Evolutionary conservation across 2,888 invertebrate genomes (phyloP).

Genomic region (Trachelus iudaicus): DNA sequence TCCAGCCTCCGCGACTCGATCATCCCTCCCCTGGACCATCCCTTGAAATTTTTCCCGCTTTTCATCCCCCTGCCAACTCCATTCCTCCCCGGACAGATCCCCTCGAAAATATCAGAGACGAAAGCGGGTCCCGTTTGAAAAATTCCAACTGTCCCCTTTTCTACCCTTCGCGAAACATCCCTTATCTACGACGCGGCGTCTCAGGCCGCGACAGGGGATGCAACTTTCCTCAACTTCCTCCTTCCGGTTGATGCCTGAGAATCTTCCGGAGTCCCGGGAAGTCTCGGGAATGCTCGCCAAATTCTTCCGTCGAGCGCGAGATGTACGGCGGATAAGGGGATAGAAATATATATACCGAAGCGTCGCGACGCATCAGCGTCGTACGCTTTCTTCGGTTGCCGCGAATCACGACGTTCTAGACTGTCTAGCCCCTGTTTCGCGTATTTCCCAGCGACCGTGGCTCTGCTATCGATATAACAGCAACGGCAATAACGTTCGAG

Average conservation of each 20-base stretch:
- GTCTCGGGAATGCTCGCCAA: neutral
- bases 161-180: neutral
- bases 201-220: neutral
- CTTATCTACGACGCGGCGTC: neutral
- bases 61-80: neutral
- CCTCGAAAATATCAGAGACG: neutral
- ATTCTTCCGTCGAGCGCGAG: neutral
- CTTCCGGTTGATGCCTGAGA: neutral
- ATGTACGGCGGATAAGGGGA: too few relatives aligned
- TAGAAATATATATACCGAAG: too few relatives aligned
- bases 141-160: neutral
- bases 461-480: too few relatives aligned
- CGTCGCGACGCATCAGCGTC: neutral
- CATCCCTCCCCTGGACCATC: neutral
- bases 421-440: neutral
- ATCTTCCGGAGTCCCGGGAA: neutral
- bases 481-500: neutral
- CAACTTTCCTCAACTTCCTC: neutral
- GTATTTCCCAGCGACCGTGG: neutral
- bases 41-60: neutral
- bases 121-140: neutral
- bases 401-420: neutral
- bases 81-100: neutral
- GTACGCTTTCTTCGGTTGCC: neutral
- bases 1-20: neutral